Base-by-base conservation (phyloP, 2,888 invertebrate species). In the Amphipoea lucens region DNA sequence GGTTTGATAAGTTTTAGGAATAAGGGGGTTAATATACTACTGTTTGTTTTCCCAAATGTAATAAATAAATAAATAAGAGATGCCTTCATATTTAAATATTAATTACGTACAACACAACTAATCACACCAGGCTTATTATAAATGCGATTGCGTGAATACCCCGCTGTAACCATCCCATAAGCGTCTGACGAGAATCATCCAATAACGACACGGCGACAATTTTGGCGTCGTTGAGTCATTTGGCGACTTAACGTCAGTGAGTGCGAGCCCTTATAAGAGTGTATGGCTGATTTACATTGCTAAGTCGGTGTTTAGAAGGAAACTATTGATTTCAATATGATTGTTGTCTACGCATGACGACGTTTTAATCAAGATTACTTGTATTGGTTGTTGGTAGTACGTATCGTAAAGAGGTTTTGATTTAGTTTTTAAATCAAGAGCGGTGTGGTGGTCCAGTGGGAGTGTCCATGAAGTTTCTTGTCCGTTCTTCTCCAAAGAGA, bases 261-360 rank as follows among this genome's bases (percentile, higher is more conserved):
- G 23, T 65, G 73, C 12, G 71, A n/a, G 23, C 65, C 82, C 72
- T 77, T 81, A 78, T 74, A 78, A 29, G 71, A 57, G 60, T 45
- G 63, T 73, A 73, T 48, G 9, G 4, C 29, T 29, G 54, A 82
- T 79, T 85, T 76, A 85, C 79, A 85, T 85, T 76, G 82, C 74
- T 65, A 74, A 74, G 29, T 77, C 11, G n/a, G 23, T 71, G 63
- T 82, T 73, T 76, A 85, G 74, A 75, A 60, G 69, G 74, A 72
- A 83, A 68, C 67, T 62, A 80, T 77, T 81, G 81, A 42, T 66
- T 84, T 51, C 23, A 74, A 81, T 72, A 54, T 72, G 48, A 79
- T 85, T 82, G 74, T 85, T 85, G 82, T 79, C 73, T 78, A 72
- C 65, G 69, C 68, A 60, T 23, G n/a, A 78, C 11, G 14, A 40